These are phyloP conservation scores for Leucoptera coffeella DNA, from an alignment of 2,888 invertebrate genomes.

Conservation along the genomic window DNA sequence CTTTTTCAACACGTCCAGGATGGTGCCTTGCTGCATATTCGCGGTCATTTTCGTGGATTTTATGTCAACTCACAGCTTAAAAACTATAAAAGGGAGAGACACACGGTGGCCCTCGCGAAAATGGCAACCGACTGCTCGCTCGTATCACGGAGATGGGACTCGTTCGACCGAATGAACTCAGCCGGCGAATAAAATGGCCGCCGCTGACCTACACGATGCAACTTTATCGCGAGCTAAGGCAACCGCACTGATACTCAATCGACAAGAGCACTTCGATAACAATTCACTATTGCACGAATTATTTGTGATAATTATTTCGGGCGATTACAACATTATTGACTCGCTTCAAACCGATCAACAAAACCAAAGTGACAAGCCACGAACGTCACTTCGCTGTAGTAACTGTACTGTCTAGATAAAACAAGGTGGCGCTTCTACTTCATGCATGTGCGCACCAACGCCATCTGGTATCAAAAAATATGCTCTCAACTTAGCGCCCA, in stretches of 20 bases:
- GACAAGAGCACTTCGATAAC: too few species aligned
- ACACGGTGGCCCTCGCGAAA: slow-evolving; percentile 49
- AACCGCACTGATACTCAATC: too few species aligned
- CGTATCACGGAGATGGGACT: slow-evolving; percentile 44
- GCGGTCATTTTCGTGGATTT: slow-evolving; percentile 69
- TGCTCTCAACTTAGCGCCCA: too few species aligned
- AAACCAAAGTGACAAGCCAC: too few species aligned
- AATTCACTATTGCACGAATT: not conserved
- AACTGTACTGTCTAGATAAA: too few species aligned
- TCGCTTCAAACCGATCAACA: too few species aligned
- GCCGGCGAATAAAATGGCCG: slow-evolving; percentile 52
- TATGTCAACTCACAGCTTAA: slow-evolving; percentile 27
- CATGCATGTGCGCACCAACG: too few species aligned
- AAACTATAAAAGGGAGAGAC: slow-evolving; percentile 38
- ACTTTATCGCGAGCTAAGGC: slow-evolving; percentile 24
- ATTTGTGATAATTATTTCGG: not conserved
- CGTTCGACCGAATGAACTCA: slow-evolving; percentile 47
- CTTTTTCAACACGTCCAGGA: slow-evolving; percentile 96
- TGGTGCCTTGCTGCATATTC: slow-evolving; percentile 86
- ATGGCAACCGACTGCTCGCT: slow-evolving; percentile 46
- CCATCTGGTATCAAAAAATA: too few species aligned
- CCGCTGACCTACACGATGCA: slow-evolving; percentile 28
- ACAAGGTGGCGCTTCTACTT: too few species aligned
- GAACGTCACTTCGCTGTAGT: too few species aligned
- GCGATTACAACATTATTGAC: not conserved